These are phyloP conservation scores for Thryonomys swinderianus DNA, from an alignment of 2,113 vertebrate genomes.

Conservation along the genomic window DNA sequence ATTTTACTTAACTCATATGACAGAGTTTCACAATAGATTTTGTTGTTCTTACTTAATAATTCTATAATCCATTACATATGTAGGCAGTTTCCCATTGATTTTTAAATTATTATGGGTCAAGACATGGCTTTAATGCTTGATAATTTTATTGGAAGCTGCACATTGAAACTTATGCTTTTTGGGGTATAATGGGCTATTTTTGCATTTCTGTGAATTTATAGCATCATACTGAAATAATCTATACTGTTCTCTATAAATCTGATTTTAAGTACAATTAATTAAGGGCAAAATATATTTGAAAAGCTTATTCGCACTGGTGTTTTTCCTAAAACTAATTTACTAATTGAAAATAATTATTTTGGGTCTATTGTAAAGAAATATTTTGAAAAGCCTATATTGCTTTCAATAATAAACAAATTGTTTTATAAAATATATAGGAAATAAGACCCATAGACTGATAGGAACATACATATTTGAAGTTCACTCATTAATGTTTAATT, in stretches of 20 bases:
- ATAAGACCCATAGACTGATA: neutral
- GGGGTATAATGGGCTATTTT: neutral
- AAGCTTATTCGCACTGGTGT: conserved; percentile 63
- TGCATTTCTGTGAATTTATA: neutral
- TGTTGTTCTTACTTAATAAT: neutral
- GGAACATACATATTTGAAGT: neutral
- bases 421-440: neutral
- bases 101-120: neutral
- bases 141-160: neutral
- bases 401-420: neutral
- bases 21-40: neutral
- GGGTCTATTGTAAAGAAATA: conserved; percentile 37
- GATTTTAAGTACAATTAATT: conserved; percentile 63
- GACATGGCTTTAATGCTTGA: neutral
- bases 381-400: conserved; percentile 54
- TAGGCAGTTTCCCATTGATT: neutral
- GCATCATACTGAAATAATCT: conserved; percentile 19
- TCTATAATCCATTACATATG: neutral
- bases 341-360: conserved; percentile 44
- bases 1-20: neutral
- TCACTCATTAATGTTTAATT: neutral
- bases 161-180: neutral
- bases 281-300: conserved; percentile 69
- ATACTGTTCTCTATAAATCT: conserved; percentile 47
- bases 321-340: conserved; percentile 41